Base-by-base conservation (phyloP, 2,113 vertebrate genomes). In the Platanista minor region DNA sequence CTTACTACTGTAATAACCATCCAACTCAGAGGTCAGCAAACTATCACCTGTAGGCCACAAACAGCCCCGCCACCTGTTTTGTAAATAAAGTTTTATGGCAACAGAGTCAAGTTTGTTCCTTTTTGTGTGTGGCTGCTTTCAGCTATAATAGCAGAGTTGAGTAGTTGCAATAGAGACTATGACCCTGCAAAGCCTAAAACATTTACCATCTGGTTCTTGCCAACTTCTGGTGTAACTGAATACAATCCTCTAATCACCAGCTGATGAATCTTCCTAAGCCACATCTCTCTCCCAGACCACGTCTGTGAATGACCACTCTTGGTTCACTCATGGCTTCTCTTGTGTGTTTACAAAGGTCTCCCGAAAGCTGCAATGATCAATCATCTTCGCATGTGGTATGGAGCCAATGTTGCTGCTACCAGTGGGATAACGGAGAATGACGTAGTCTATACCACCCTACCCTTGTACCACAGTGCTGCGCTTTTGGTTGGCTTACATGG, bases 381-480 rank as follows among this genome's bases (percentile, higher is more conserved):
- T 89, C 99, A 99, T 46, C 92, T 97, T 2, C 99, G 99, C 39
- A 95, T 99, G 2, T 90, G 99, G 77, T 89, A 95, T 1, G 98
- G 71, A 87, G 97, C 97, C 31, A 96, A 97, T 8, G 74, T 99
- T 62, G 39, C 98, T 61, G 10, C 87, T 0, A 49, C 95, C 6
- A 98, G 96, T 7, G 97, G 98, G 0, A 41, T 99, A 1, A 98
- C 72, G 2, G 41, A 98, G 0, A 96, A 98, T 71, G 99, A 99
- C 36, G 67, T 98, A 41, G 49, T 99, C 46, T 99, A 99, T 54
- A 93, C 98, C 52, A 98, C 99, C n/a, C 97, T 99, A 59, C 99
- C 99, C 27, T 96, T 99, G 54, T 99, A 99, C 97, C 99, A 99
- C 94, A 99, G 99, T 1, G 98, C 99, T 7, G 99, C 98, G 0